Conservation (phyloP, 2,888 invertebrate genomes). For the Macrosoma leucophasiata region DNA sequence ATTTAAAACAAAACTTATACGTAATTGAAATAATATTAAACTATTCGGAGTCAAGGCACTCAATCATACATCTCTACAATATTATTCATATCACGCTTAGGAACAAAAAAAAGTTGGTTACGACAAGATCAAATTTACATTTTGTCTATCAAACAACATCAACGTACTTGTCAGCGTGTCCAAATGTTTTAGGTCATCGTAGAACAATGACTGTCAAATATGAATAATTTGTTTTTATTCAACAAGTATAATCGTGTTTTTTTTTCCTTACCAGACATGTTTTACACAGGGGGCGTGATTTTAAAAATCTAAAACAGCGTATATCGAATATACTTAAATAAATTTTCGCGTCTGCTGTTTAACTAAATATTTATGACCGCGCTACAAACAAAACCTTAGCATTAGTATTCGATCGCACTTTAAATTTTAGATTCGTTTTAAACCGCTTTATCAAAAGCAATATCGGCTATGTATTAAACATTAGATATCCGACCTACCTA, state of each 20-base stretch:
- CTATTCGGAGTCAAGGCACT: no score
- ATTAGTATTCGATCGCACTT: conserved; percentile 70
- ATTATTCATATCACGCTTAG: no score
- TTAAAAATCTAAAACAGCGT: conserved; percentile 17
- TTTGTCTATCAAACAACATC: conserved; percentile 40
- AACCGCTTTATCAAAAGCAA: conserved; percentile 73
- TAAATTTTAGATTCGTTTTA: conserved; percentile 71
- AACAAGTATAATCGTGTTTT: conserved; percentile 29
- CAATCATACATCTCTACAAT: no score
- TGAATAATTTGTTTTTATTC: conserved; percentile 45
- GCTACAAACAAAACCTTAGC: conserved; percentile 62
- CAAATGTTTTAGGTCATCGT: conserved; percentile 51
- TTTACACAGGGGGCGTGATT: no score
- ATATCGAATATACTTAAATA: conserved; percentile 27
- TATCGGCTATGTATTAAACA: conserved; percentile 72
- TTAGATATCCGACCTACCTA: conserved; percentile 52
- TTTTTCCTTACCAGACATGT: no score
- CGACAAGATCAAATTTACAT: conserved; percentile 62
- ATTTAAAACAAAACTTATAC: no score
- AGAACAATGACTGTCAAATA: conserved; percentile 51
- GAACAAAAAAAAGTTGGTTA: conserved; percentile 47
- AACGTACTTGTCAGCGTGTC: conserved; percentile 45
- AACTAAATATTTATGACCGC: conserved; percentile 63
- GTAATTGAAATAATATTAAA: no score
- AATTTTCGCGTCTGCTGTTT: conserved; percentile 50